phyloP scores from a whole-genome alignment of 2,113 vertebrate genomes.

The Bubo blakistoni region DNA sequence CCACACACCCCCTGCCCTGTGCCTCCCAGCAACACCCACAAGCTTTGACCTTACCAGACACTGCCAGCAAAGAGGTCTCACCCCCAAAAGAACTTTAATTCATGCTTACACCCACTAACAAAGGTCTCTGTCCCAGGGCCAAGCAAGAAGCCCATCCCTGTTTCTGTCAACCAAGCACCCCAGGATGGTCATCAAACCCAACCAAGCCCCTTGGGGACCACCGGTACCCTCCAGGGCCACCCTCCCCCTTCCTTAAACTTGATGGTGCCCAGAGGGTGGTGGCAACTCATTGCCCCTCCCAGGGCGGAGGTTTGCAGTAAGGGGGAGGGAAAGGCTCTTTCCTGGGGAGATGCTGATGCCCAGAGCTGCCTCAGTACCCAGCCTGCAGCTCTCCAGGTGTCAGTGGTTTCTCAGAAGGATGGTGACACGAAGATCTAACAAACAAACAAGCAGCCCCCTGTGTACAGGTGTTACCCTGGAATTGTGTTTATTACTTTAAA shows the following conservation, averaged over 20 bases:
- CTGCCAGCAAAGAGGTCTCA: neutral
- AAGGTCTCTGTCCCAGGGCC: neutral
- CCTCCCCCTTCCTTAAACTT: neutral
- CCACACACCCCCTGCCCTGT: neutral
- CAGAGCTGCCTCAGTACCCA: neutral
- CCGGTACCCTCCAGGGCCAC: neutral
- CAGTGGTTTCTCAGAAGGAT: slow-evolving; percentile 41
- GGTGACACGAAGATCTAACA: neutral
- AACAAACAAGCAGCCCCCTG: neutral
- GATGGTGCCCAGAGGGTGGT: neutral
- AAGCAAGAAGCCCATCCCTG: neutral
- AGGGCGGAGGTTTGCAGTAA: neutral
- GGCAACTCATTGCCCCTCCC: neutral
- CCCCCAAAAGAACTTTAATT: fast-evolving
- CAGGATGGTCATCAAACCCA: neutral
- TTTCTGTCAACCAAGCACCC: neutral
- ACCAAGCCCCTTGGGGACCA: neutral
- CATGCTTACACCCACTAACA: neutral
- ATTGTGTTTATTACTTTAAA: neutral
- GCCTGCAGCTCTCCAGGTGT: neutral
- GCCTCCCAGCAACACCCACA: neutral
- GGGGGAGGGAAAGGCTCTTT: neutral
- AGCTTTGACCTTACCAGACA: neutral
- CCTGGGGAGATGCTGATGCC: neutral
- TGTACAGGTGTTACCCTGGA: slow-evolving; percentile 25